A percentile compares a stretch with the other conserved stretches of the same genome.
These are phyloP conservation scores for Atta cephalotes DNA, from an alignment of 1,140 invertebrate species.

Conservation along the genomic window DNA sequence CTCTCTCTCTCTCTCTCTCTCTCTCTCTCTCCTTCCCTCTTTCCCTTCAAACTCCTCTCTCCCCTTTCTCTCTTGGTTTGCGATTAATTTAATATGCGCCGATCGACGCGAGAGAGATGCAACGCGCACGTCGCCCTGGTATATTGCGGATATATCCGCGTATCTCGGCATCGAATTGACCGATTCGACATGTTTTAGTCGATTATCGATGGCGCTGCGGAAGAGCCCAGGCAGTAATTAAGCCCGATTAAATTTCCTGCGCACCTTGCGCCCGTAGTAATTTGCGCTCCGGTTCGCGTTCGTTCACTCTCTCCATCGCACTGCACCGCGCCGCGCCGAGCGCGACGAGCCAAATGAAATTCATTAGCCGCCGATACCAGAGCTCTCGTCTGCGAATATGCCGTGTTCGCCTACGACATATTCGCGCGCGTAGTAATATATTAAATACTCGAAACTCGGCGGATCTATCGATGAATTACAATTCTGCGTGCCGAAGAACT, in stretches of 20 bases:
- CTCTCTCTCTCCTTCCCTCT: background rate
- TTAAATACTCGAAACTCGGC: conserved; percentile 45
- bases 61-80: conserved; percentile 26
- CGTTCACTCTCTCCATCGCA: conserved; percentile 15
- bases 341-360: conserved; percentile 75
- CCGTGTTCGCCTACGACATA: conserved; percentile 49
- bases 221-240: conserved; percentile 72
- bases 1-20: background rate
- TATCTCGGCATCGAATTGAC: conserved; percentile 65
- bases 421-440: conserved; percentile 51
- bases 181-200: conserved; percentile 72
- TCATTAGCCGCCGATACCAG: conserved; percentile 67
- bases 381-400: conserved; percentile 48
- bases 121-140: conserved; percentile 44
- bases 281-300: conserved; percentile 70
- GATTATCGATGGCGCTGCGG: conserved; percentile 71
- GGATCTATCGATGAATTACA: conserved; percentile 34
- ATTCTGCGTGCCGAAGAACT: conserved; percentile 39
- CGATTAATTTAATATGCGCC: conserved; percentile 72
- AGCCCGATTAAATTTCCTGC: conserved; percentile 76
- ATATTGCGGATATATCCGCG: conserved; percentile 64
- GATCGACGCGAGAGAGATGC: conserved; percentile 62
- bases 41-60: background rate
- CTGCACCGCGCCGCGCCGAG: background rate
- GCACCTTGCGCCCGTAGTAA: conserved; percentile 71